phyloP scores from a whole-genome alignment of 2,888 invertebrate genomes.

The Mesorhabditis spiculigera region DNA sequence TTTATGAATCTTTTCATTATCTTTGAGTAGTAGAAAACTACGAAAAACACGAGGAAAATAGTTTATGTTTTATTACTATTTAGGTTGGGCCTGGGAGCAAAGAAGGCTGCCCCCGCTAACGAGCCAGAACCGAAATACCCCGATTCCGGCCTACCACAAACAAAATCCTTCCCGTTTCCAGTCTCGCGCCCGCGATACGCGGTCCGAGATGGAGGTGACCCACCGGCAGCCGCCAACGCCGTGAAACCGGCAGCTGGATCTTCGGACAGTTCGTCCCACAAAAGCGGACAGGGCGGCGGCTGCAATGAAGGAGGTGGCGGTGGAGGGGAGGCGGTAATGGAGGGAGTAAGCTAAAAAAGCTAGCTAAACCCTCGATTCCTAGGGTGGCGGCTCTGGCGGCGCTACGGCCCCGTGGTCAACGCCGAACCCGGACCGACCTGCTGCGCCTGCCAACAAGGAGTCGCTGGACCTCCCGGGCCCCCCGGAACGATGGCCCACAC shows the following conservation, averaged over 20 bases:
- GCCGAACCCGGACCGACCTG: conserved; percentile 40
- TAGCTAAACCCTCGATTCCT: conserved; percentile 21
- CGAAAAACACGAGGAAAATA: no score
- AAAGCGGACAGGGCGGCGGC: conserved; percentile 28
- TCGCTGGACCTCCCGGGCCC: conserved; percentile 39
- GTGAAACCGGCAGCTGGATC: conserved; percentile 42
- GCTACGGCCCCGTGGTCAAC: conserved; percentile 20
- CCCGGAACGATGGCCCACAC: conserved; percentile 41
- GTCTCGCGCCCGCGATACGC: conserved; percentile 55
- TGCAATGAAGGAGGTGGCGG: conserved; percentile 16
- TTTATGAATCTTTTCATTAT: no score
- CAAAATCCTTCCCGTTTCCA: conserved; percentile 14
- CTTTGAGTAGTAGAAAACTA: no score
- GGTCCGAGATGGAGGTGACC: conserved; percentile 57
- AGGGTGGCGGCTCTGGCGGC: conserved; percentile 15
- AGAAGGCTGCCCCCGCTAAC: no score
- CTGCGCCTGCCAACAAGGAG: conserved; percentile 44
- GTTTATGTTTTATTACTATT: no score
- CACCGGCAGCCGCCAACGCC: conserved; percentile 32
- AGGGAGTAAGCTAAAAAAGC: conserved; percentile 23
- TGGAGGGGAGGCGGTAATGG: not conserved
- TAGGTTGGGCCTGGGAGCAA: no score
- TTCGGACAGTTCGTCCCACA: conserved; percentile 51
- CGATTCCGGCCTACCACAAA: no score
- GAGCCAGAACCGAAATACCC: no score